Conservation (phyloP, 2,797 vertebrate genomes). For the Cyclura pinguis region DNA sequence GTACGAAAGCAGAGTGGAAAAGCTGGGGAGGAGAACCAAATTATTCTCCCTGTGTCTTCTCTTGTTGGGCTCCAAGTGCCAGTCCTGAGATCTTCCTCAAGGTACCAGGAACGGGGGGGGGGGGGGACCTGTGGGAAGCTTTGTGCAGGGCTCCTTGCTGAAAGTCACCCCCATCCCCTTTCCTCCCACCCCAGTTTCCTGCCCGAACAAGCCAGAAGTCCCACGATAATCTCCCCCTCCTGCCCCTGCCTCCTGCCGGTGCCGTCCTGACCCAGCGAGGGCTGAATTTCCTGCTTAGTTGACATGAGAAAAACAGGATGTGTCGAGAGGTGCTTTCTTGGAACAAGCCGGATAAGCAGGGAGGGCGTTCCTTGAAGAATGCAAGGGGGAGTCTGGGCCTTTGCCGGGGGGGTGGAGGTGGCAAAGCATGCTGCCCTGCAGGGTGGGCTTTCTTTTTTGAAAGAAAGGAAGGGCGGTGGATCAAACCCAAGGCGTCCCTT, state of each 20-base stretch:
- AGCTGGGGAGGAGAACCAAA: too few species aligned
- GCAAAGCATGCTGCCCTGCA: neutral
- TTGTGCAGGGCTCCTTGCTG: too few species aligned
- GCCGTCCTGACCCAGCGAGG: neutral
- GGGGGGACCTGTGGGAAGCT: neutral
- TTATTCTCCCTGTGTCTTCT: too few species aligned
- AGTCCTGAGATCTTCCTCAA: neutral
- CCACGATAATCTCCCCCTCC: neutral
- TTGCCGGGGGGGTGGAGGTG: too few species aligned
- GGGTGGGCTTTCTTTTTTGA: neutral
- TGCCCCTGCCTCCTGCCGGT: too few species aligned
- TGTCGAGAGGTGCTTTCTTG: conserved; percentile 10
- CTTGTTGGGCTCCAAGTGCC: too few species aligned
- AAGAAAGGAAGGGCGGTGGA: neutral
- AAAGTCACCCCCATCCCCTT: too few species aligned
- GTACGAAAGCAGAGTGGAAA: too few species aligned
- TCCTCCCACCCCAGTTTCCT: neutral
- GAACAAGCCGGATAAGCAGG: neutral
- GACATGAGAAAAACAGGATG: conserved; percentile 14
- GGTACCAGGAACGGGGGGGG: neutral
- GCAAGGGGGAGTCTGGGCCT: neutral
- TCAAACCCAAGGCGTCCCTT: neutral
- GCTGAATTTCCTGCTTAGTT: neutral
- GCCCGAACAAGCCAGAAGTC: neutral
- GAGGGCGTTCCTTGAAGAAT: neutral